Evolutionary conservation across 2,113 vertebrate genomes (phyloP), one percentile per base, ranked within the genome.

Genomic region (Mormyrus iriodes): DNA sequence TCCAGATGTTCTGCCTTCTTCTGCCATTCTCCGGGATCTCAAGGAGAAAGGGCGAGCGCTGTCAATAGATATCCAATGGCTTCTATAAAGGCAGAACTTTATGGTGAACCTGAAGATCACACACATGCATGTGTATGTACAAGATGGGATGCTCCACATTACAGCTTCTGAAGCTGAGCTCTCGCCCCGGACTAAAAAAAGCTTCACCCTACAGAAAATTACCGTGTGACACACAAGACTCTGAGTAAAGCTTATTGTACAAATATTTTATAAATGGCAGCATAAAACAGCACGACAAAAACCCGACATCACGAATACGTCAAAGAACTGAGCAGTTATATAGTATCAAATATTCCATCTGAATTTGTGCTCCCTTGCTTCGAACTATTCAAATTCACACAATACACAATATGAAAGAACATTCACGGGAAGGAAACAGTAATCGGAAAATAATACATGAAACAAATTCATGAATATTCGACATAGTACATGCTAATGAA

Each of bases 1-100:
- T 90, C 79, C 39, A 65, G 89, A 31, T 31, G 88, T 73, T 31
- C 51, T 35, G 15, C 61, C 27, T 10, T 13, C 76, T 55, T 88
- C 55, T 49, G 31, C 19, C 49, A 13, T n/a, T 21, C 15, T 31
- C 49, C 17, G 0, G 17, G 5, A 88, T 27, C 53, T 61, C n/a
- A 58, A 52, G 19, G 4, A n/a, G 49, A 73, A 27, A 49, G 21
- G 27, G 48, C 39, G 3, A 44, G 19, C 8, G 39, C 6, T 31
- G 10, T 82, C 51, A 31, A 51, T 39, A 61, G 52, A 61, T 2
- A 39, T 44, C 49, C 51, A 27, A n/a, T 46, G 35, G 51, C 21
- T 83, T 82, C 53, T 83, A 52, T 24, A 58, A 89, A 61, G 24
- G 15, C 52, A 58, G 52, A 55, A 44, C 21, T 44, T 83, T 19